Percentiles rank a stretch among this genome's conserved stretches.
phyloP scores from a whole-genome alignment of 2,113 vertebrate genomes.

The Fregata magnificens region DNA sequence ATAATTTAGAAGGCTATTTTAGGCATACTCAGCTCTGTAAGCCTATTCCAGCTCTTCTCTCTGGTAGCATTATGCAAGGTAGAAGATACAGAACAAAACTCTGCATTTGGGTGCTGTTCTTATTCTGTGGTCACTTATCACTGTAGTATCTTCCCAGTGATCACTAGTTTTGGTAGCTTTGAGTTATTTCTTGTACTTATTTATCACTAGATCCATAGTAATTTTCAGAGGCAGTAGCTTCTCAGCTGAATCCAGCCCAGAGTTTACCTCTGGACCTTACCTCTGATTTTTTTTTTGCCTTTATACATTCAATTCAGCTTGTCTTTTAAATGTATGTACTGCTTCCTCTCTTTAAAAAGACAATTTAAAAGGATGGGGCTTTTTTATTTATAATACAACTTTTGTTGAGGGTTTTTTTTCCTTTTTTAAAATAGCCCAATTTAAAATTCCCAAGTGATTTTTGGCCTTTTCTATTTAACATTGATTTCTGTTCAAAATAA shows the following conservation, averaged over 20 bases:
- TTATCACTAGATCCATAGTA: neutral
- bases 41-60: neutral
- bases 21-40: neutral
- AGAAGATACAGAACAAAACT: constrained; percentile 22
- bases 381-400: neutral
- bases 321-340: neutral
- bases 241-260: neutral
- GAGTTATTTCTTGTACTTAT: neutral
- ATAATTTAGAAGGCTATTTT: neutral
- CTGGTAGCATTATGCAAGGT: constrained; percentile 23
- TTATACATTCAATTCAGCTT: neutral
- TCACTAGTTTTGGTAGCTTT: neutral
- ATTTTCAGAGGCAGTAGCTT: neutral
- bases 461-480: neutral
- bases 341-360: neutral
- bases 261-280: neutral
- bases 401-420: neutral
- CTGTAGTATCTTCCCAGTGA: neutral
- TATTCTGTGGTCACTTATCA: constrained; percentile 6
- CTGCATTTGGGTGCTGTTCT: constrained; percentile 34
- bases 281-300: neutral
- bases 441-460: neutral
- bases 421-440: neutral
- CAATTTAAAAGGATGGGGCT: neutral
- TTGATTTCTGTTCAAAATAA: neutral